Base-by-base conservation (phyloP, 2,888 invertebrate species). In the Slavum lentiscoides region DNA sequence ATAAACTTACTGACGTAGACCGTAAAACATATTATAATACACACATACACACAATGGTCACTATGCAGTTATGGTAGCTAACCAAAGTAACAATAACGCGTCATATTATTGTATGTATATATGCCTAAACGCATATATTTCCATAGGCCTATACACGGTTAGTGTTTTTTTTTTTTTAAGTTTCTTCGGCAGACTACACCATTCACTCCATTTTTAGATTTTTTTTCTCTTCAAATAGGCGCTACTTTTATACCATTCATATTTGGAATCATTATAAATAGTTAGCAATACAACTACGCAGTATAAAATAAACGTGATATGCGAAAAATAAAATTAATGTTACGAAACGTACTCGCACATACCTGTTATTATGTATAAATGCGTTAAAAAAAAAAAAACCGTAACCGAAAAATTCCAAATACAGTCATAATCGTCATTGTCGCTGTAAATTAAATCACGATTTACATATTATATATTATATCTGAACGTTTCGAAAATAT, bases 171-270 rank as follows among this genome's bases (percentile, higher is more conserved):
- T 49, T 53, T 74, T 74, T 49, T 73, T 15, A 21, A 62, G n/a
- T 49, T 62, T 62, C 30, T 53, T 53, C 17, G 19, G 19, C 73
- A 7, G 49, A 61, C 5, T 5, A 13, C 43, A 59, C 64, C 74
- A 21, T 74, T 74, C 74, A 74, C 74, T 74, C 74, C 74, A 37
- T 74, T 64, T 74, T 74, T 64, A 64, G 74, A 74, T 74, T 64
- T 74, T 53, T 61, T 61, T 61, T 59, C 21, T 59, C 21, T 70
- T 21, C 15, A 49, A 64, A 37, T 55, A 74, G 64, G 39, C 64
- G 13, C 30, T 17, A 5, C n/a, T 74, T 37, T 53, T 37, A 62
- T 64, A n/a, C 53, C 37, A 55, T 55, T 64, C 21, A 23, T 55
- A 74, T 64, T 74, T 55, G 30, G 55, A 74, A 55, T 55, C 74